A percentile compares a stretch with the other conserved stretches of the same genome.
These are phyloP conservation scores for Avahi laniger DNA, from an alignment of 2,797 vertebrate species.

Conservation along the genomic window DNA sequence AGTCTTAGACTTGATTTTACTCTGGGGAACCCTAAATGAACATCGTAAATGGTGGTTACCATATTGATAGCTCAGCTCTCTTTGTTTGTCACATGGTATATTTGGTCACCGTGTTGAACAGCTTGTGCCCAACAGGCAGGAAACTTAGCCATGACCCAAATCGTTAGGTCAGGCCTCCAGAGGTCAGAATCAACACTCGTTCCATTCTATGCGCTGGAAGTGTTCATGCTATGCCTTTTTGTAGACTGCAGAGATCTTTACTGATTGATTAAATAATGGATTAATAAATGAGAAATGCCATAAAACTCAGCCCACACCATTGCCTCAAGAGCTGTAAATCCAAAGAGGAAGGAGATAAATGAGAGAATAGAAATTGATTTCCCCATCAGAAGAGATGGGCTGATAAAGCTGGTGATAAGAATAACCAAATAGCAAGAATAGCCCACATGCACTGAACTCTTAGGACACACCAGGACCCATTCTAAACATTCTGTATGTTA, in stretches of 20 bases:
- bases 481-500: background rate
- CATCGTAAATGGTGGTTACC: background rate
- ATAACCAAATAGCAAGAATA: background rate
- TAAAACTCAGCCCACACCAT: background rate
- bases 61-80: background rate
- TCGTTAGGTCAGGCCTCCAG: background rate
- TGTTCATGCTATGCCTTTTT: background rate
- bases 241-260: background rate
- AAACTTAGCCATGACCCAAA: background rate
- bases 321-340: slow-evolving; percentile 14
- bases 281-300: slow-evolving; percentile 21
- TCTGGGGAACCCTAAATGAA: background rate
- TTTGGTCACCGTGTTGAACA: background rate
- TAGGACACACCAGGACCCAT: background rate
- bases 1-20: background rate
- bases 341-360: slow-evolving; percentile 8
- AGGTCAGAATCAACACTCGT: background rate
- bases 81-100: background rate
- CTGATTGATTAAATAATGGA: background rate
- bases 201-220: background rate
- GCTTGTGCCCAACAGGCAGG: background rate
- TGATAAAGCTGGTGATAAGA: background rate
- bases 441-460: background rate
- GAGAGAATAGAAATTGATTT: slow-evolving; percentile 30
- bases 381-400: background rate